These are phyloP conservation scores for Synanceia verrucosa DNA, from an alignment of 2,797 vertebrate species.

Conservation along the genomic window DNA sequence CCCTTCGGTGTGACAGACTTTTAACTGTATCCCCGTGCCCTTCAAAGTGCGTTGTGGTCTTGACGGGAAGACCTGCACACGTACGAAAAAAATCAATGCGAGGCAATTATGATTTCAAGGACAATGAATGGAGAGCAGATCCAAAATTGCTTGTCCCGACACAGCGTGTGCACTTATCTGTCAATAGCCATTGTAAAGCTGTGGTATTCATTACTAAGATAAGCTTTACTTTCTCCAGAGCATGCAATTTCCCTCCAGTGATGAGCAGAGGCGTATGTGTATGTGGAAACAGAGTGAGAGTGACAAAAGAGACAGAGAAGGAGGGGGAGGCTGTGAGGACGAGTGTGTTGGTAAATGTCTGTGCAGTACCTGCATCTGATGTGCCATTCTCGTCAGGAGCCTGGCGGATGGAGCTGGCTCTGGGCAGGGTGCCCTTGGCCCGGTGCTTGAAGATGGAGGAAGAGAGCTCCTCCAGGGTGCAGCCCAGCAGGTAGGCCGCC, in stretches of 20 bases:
- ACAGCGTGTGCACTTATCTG: constrained; percentile 67
- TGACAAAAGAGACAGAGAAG: constrained; percentile 42
- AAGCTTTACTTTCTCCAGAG: constrained; percentile 72
- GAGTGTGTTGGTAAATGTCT: constrained; percentile 52
- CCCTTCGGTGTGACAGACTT: constrained; percentile 49
- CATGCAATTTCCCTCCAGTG: constrained; percentile 72
- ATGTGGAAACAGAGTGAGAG: constrained; percentile 37
- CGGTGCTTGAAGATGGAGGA: constrained; percentile 98
- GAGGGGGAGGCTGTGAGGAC: constrained; percentile 12
- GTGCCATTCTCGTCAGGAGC: constrained; percentile 85
- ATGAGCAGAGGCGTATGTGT: constrained; percentile 50
- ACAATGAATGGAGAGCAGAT: constrained; percentile 72
- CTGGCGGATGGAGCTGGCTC: constrained; percentile 89
- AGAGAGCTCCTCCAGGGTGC: constrained; percentile 96
- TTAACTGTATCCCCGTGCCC: constrained; percentile 57
- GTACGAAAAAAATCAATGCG: constrained; percentile 77
- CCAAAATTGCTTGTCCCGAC: constrained; percentile 74
- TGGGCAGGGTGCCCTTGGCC: constrained; percentile 90
- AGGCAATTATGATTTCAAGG: constrained; percentile 80
- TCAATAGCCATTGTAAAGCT: constrained; percentile 74
- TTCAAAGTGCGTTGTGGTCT: constrained; percentile 58
- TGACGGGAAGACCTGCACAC: constrained; percentile 46
- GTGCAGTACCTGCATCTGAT: constrained; percentile 87
- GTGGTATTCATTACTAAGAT: constrained; percentile 80
- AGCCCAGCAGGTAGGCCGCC: constrained; percentile 97